Base-by-base conservation (phyloP, 2,113 vertebrate genomes). In the Pelodiscus sinensis region DNA sequence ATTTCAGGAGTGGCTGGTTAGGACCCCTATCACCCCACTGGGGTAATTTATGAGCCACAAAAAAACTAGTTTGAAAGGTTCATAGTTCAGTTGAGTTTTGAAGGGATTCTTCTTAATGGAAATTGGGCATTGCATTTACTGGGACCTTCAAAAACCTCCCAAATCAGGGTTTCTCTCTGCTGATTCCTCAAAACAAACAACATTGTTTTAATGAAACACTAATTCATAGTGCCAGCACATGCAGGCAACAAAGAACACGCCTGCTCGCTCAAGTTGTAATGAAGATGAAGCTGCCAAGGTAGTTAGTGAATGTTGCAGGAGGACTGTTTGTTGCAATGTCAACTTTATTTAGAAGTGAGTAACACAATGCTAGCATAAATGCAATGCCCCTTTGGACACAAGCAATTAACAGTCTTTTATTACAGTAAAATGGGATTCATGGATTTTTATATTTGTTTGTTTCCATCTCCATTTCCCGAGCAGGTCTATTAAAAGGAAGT, bases 341-440 rank as follows among this genome's bases (percentile, higher is more conserved):
- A 89, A 1, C 79, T 87, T 79, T 56, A 87, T 91, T 86, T 86
- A 75, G 81, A 77, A 84, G 79, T 80, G 31, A 56, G 13, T 51
- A 71, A 56, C 56, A 75, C 27, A 90, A 62, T 1, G 82, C 7
- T 11, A 60, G 24, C 60, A 51, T 3, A 38, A 94, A 77, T 85
- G 86, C 1, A 6, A 94, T 71, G 2, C 1, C 58, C n/a, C 56
- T 15, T 29, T 57, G n/a, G 79, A n/a, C 73, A 52, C 1, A 1
- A 73, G 15, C 78, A 93, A 86, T 91, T 89, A 96, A 50, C 91
- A 80, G 58, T 7, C 54, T 81, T 87, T 93, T 84, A 22, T 93
- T 81, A 57, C 54, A 92, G 87, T 31, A 82, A 93, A 93, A 95
- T 68, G 52, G 51, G 90, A 82, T 56, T 5, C 35, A 71, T 1